Conservation (phyloP, 1,140 invertebrate species). For the Drosophila bipectinata region DNA sequence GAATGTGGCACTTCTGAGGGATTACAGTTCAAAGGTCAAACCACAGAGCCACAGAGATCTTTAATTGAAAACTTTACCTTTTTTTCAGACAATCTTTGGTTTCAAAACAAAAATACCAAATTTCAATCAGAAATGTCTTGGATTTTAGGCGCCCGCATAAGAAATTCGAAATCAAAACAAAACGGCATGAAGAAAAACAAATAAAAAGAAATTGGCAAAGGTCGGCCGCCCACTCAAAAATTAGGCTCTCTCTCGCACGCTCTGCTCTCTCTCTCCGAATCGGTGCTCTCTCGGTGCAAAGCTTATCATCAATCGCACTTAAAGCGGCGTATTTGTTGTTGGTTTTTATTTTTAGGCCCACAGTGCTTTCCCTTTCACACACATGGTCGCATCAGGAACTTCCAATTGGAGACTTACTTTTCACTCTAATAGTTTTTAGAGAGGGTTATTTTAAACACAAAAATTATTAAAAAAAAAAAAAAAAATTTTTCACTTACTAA, state of each 20-base stretch:
- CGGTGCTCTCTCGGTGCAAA: not conserved
- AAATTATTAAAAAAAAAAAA: not conserved
- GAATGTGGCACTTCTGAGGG: not conserved
- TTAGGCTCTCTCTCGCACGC: not conserved
- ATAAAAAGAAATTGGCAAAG: slow-evolving; percentile 15
- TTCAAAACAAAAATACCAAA: not conserved
- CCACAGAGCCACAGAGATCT: slow-evolving; percentile 8
- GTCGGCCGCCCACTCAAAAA: slow-evolving; percentile 51
- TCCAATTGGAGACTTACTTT: too few species aligned
- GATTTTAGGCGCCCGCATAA: not conserved
- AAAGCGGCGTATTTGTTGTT: slow-evolving; percentile 52
- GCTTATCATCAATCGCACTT: slow-evolving; percentile 65
- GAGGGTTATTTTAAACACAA: not conserved
- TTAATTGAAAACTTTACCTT: too few species aligned
- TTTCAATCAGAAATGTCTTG: too few species aligned
- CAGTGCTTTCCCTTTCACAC: not conserved
- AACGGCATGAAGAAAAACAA: slow-evolving; percentile 48
- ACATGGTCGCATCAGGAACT: not conserved
- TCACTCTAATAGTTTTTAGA: too few species aligned
- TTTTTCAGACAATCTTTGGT: too few species aligned
- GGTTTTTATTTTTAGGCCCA: slow-evolving; percentile 13
- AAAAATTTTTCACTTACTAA: too few species aligned
- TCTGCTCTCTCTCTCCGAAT: slow-evolving; percentile 1
- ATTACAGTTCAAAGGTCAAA: not conserved
- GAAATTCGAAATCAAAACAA: slow-evolving; percentile 63